Conservation (phyloP, 2,888 invertebrate genomes). For the Stenotaenia linearis region DNA sequence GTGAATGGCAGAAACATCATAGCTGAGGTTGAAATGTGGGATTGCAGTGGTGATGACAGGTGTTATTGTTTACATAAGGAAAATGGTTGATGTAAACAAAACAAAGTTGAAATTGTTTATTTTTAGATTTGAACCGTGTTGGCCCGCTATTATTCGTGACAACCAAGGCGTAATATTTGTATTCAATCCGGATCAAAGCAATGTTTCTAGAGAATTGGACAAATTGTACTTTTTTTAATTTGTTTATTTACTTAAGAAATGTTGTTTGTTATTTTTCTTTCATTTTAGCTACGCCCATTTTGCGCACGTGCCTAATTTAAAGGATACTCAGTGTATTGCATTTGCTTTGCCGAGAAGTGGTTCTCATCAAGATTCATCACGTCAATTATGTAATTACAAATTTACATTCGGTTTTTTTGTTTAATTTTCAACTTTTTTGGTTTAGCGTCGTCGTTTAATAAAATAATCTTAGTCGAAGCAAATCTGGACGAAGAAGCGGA, state of each 20-base stretch:
- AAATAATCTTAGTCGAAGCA: conserved; percentile 57
- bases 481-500: conserved; percentile 57
- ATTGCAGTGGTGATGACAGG: conserved; percentile 70
- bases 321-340: conserved; percentile 61
- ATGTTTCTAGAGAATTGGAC: conserved; percentile 57
- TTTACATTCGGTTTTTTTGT: too few species aligned
- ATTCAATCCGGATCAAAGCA: conserved; percentile 55
- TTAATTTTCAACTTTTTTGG: conserved; percentile 39
- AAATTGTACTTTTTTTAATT: conserved; percentile 48
- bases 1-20: conserved; percentile 56
- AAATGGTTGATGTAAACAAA: not conserved
- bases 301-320: conserved; percentile 60
- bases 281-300: conserved; percentile 56
- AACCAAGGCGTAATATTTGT: conserved; percentile 66
- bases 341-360: conserved; percentile 51
- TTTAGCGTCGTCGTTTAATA: conserved; percentile 57
- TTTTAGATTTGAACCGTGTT: conserved; percentile 64
- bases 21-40: conserved; percentile 72
- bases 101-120: not conserved
- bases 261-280: conserved; percentile 22
- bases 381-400: conserved; percentile 36
- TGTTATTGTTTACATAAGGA: conserved; percentile 44
- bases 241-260: not conserved
- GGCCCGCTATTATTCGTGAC: conserved; percentile 67
- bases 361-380: conserved; percentile 26